These are phyloP conservation scores for Operophtera brumata DNA, from an alignment of 2,888 invertebrate genomes.

Conservation along the genomic window DNA sequence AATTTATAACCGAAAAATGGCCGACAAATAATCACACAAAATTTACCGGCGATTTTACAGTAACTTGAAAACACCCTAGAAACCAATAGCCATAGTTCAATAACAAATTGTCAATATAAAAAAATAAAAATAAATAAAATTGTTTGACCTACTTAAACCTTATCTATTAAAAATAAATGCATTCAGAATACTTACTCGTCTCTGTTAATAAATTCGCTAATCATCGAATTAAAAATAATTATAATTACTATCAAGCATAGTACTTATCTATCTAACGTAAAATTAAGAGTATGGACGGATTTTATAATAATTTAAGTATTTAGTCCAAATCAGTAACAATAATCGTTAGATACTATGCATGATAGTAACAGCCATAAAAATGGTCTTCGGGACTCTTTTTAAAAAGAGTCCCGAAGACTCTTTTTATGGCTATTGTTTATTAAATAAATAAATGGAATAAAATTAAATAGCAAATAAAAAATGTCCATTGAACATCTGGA, in stretches of 20 bases:
- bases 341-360: too few relatives aligned
- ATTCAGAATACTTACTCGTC: not conserved
- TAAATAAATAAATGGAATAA: too few relatives aligned
- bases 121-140: slow-evolving; percentile 8
- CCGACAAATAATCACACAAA: slow-evolving; percentile 43
- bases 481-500: too few relatives aligned
- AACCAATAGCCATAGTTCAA: slow-evolving; percentile 30
- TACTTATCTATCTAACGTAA: too few relatives aligned
- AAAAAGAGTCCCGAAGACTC: too few relatives aligned
- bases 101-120: slow-evolving; percentile 7
- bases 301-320: too few relatives aligned
- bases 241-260: not conserved
- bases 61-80: slow-evolving; percentile 42
- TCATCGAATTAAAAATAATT: not conserved
- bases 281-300: too few relatives aligned
- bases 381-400: too few relatives aligned
- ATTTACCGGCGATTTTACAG: slow-evolving; percentile 68
- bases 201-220: not conserved
- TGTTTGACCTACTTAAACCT: slow-evolving; percentile 12
- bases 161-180: slow-evolving; percentile 28
- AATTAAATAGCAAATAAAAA: too few relatives aligned
- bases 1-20: slow-evolving; percentile 57
- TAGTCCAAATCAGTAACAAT: too few relatives aligned
- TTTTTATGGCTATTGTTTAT: too few relatives aligned
- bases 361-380: too few relatives aligned